Percentiles rank a stretch among this genome's conserved stretches.
Evolutionary conservation across 2,888 invertebrate genomes (phyloP).

Genomic region (Nycteola revayana): DNA sequence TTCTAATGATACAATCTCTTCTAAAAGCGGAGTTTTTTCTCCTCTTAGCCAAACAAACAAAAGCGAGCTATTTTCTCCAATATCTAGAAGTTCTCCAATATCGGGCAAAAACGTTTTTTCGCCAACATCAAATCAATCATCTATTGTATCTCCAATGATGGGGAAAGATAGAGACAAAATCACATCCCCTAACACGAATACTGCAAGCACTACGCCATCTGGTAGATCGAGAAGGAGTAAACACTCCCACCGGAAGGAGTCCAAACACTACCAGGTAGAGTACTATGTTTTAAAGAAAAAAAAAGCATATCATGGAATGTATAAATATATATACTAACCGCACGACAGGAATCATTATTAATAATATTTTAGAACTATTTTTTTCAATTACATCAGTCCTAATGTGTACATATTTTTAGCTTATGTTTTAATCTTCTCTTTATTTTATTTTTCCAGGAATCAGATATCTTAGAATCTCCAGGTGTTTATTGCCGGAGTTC

Average conservation of each 20-base stretch:
- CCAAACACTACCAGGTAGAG: constrained; percentile 86
- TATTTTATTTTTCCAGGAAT: constrained; percentile 82
- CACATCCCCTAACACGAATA: constrained; percentile 71
- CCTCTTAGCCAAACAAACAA: constrained; percentile 77
- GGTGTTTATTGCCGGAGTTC: constrained; percentile 92
- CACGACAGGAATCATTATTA: constrained; percentile 24
- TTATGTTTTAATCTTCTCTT: too few relatives aligned
- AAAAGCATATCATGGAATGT: constrained; percentile 16
- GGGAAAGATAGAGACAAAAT: constrained; percentile 70
- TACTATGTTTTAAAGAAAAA: constrained; percentile 4
- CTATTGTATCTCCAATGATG: constrained; percentile 62
- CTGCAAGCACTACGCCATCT: constrained; percentile 79
- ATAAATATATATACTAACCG: constrained; percentile 50
- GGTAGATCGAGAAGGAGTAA: constrained; percentile 81
- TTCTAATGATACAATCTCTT: constrained; percentile 77
- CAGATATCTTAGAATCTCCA: constrained; percentile 92
- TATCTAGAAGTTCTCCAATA: constrained; percentile 73
- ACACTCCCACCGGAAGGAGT: constrained; percentile 84
- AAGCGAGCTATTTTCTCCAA: constrained; percentile 73
- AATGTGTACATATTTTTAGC: too few relatives aligned
- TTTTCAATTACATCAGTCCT: too few relatives aligned
- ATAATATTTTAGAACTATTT: too few relatives aligned
- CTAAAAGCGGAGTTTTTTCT: constrained; percentile 77
- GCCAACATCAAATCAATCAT: constrained; percentile 69
- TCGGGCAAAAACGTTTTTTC: constrained; percentile 75